Conservation (phyloP, 1,140 invertebrate species). For the Brachionus angularis region DNA sequence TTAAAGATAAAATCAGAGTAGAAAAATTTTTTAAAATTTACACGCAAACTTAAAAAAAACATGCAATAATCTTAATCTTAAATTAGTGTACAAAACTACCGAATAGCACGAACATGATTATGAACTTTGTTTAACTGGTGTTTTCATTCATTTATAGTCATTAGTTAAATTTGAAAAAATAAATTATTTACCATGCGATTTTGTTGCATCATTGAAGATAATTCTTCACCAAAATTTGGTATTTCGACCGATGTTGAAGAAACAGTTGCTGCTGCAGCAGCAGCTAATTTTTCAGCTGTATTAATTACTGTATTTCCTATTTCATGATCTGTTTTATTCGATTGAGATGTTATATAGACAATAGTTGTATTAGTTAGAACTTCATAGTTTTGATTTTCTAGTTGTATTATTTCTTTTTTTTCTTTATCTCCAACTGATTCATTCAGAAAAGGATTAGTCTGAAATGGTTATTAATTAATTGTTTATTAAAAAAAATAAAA, state of each 20-base stretch:
- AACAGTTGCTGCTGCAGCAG: slow-evolving; percentile 12
- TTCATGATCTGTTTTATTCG: slow-evolving; percentile 31
- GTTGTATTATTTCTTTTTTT: not conserved
- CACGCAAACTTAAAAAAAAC: no score
- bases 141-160: no score
- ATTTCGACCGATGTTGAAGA: slow-evolving; percentile 20
- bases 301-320: slow-evolving; percentile 8
- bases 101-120: no score
- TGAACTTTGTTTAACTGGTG: no score
- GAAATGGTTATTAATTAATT: no score
- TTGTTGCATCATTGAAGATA: slow-evolving; percentile 15
- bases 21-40: no score
- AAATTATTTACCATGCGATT: slow-evolving; percentile 25
- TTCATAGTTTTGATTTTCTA: not conserved
- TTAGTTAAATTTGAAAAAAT: not conserved
- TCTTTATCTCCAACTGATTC: not conserved
- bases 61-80: no score
- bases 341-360: slow-evolving; percentile 28
- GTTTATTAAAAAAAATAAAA: no score
- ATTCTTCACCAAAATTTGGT: slow-evolving; percentile 26
- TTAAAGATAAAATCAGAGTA: no score
- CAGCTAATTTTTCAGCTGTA: slow-evolving; percentile 25
- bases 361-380: no score
- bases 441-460: slow-evolving; percentile 12
- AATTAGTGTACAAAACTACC: no score